Base-by-base conservation (phyloP, 2,888 invertebrate genomes). In the Endomychus coccineus region DNA sequence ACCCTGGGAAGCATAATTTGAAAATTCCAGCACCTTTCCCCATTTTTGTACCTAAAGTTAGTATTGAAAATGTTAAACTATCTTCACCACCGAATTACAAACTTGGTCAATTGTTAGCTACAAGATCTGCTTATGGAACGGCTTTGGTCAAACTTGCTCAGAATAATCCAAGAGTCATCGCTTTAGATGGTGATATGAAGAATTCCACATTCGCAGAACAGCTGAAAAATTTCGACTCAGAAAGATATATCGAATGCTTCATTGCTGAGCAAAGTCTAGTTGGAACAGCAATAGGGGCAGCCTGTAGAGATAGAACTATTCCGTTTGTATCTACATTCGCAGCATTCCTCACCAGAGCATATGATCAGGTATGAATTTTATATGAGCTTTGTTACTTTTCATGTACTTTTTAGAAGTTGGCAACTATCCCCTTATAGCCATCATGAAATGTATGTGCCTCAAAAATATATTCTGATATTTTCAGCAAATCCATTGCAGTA, bases 261-360 rank as follows among this genome's bases (percentile, higher is more conserved):
- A 98, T 99, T 59, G 97, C 97, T 39, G 98, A 98, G 62, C 98
- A 98, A 72, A 97, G 95, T 71, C 70, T 96, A 59, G 91, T 90
- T 41, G 94, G 94, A 27, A 92, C 95, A 36, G 96, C 89, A 0
- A 88, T 92, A 49, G 98, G 98, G 14, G 85, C 87, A 32, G 86
- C 88, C n/a, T 92, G 94, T 61, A 76, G 98, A 44, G 84, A 88
- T 60, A 79, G 98, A 43, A 82, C 89, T 6, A 80, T 98, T 27
- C 83, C 91, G 1, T 98, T 98, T 69, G 87, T 80, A 1, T 94
- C 94, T 38, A 95, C 97, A 4, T 99, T 98, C 70, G 96, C 96
- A 19, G 89, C 91, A 1, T 98, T 99, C 78, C 87, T 96, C 65
- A 85, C 89, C 2, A 77, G 98, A 51, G 91, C 95, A 31, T 94